Conservation (phyloP, 2,113 vertebrate species). For the Tragelaphus imberbis region DNA sequence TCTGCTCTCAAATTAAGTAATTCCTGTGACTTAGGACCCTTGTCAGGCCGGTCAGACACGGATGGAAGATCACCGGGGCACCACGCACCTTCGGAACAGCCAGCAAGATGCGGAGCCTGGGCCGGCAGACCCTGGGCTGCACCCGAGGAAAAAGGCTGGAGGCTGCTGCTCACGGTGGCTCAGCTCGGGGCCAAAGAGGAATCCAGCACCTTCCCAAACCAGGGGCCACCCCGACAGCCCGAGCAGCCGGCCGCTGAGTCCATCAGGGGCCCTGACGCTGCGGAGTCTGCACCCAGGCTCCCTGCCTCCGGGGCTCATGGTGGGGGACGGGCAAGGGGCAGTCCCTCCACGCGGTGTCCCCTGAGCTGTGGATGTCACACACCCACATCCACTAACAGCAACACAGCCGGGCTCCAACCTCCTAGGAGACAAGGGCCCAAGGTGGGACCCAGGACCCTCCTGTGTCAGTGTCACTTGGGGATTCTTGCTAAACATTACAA, state of each 20-base stretch:
- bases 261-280: neutral
- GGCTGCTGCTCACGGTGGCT: neutral
- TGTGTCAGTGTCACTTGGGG: rapidly evolving
- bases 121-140: neutral
- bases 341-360: rapidly evolving
- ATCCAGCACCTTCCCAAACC: neutral
- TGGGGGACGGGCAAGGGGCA: neutral
- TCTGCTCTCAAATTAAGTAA: neutral
- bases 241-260: neutral
- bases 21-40: neutral
- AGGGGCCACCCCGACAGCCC: neutral
- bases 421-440: too few species aligned
- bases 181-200: neutral
- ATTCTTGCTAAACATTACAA: rapidly evolving
- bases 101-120: rapidly evolving
- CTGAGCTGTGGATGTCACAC: neutral
- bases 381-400: neutral
- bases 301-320: neutral
- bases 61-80: neutral
- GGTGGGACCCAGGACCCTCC: too few species aligned
- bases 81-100: neutral
- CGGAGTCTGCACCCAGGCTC: neutral
- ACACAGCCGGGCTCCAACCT: neutral
- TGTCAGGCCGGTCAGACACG: neutral
- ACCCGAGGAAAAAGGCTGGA: neutral